Percentiles rank a stretch among this genome's conserved stretches.
Conservation (phyloP, 1,140 invertebrate species). For the Philopotamus ludificatus region DNA sequence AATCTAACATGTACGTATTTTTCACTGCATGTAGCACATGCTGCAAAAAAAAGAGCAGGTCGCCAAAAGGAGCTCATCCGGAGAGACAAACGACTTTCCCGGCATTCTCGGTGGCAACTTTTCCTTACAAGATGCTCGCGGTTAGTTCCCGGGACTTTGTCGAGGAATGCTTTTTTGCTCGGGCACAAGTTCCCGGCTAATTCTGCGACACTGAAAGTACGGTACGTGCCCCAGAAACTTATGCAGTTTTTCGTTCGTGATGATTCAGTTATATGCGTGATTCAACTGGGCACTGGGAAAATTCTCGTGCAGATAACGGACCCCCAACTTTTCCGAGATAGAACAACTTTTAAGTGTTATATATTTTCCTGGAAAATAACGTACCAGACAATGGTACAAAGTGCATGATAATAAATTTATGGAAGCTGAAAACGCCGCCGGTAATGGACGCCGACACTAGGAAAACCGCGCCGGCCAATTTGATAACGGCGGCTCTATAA, state of each 20-base stretch:
- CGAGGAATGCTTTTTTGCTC: background rate
- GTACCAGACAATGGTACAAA: no score
- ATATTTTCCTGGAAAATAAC: no score
- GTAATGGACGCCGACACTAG: no score
- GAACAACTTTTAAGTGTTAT: no score
- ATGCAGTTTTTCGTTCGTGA: background rate
- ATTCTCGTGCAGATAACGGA: no score
- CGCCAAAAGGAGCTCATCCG: constrained; percentile 14
- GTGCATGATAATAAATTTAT: no score
- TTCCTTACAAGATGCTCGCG: constrained; percentile 7
- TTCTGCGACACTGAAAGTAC: background rate
- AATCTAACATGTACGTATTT: no score
- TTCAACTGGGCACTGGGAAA: no score
- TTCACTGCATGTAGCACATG: constrained; percentile 5
- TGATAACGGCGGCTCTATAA: no score
- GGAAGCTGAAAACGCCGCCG: no score
- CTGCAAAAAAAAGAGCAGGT: background rate
- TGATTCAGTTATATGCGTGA: background rate
- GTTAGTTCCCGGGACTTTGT: constrained; percentile 3
- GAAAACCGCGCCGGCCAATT: no score
- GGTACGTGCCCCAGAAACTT: background rate
- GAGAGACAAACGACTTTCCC: constrained; percentile 18
- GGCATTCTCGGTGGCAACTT: constrained; percentile 10
- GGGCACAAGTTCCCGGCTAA: background rate
- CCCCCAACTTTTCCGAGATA: no score